phyloP scores from a whole-genome alignment of 2,797 vertebrate species.

The Alexandromys oeconomus region DNA sequence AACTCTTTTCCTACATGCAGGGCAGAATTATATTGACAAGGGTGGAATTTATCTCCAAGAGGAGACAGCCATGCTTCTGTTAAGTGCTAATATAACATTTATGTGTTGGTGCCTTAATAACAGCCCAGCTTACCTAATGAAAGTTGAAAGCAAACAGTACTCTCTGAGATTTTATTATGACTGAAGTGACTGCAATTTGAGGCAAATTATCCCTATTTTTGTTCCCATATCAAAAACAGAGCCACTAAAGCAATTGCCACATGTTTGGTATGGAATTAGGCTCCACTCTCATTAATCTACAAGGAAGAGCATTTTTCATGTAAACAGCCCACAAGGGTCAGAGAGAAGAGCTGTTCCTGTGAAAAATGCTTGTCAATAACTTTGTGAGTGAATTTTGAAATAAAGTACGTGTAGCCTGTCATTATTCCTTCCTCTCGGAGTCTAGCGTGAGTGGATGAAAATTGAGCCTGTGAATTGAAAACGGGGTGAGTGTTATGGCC shows the following conservation, averaged over 20 bases:
- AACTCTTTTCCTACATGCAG: slow-evolving; percentile 90
- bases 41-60: slow-evolving; percentile 92
- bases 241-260: slow-evolving; percentile 90
- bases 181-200: slow-evolving; percentile 90
- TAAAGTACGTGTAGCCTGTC: slow-evolving; percentile 96
- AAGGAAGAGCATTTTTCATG: slow-evolving; percentile 93
- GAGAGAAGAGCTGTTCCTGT: slow-evolving; percentile 87
- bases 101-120: slow-evolving; percentile 91
- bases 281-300: slow-evolving; percentile 93
- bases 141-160: slow-evolving; percentile 90
- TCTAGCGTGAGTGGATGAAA: slow-evolving; percentile 95
- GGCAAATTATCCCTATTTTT: slow-evolving; percentile 90
- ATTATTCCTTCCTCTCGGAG: slow-evolving; percentile 96
- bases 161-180: slow-evolving; percentile 91
- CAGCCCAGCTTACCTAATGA: slow-evolving; percentile 90
- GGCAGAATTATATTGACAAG: slow-evolving; percentile 96
- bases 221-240: slow-evolving; percentile 88
- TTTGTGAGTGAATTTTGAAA: slow-evolving; percentile 95
- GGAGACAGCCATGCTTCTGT: slow-evolving; percentile 90
- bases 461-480: slow-evolving; percentile 97
- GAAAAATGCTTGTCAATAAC: slow-evolving; percentile 93
- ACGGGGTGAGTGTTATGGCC: slow-evolving; percentile 94
- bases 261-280: slow-evolving; percentile 93
- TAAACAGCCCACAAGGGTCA: slow-evolving; percentile 92
- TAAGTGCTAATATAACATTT: slow-evolving; percentile 97